Evolutionary conservation across 2,888 invertebrate species (phyloP).

Genomic region (Nomada fabriciana): DNA sequence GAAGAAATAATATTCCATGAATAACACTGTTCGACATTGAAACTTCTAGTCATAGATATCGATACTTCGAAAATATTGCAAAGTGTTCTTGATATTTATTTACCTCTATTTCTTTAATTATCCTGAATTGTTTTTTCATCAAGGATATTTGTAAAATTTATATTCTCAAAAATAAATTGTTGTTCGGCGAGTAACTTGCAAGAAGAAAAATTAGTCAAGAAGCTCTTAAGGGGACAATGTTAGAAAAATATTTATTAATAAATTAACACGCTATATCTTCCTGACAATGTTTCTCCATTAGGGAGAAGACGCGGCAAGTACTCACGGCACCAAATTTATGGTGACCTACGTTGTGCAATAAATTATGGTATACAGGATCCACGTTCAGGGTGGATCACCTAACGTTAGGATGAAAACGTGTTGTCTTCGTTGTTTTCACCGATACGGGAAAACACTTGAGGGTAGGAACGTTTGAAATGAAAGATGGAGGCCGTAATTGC

Average conservation of each 20-base stretch:
- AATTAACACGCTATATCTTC: neutral
- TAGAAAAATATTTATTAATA: neutral
- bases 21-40: no score
- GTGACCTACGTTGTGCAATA: neutral
- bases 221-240: neutral
- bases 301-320: neutral
- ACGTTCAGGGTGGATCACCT: neutral
- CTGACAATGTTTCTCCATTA: slow-evolving; percentile 3
- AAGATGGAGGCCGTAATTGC: slow-evolving; percentile 19
- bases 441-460: neutral
- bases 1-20: neutral
- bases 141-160: no score
- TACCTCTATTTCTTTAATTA: no score
- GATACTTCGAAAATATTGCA: no score
- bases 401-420: neutral
- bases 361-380: neutral
- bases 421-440: neutral
- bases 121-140: no score
- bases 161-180: no score
- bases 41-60: no score
- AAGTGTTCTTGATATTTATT: no score
- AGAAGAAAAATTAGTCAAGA: neutral
- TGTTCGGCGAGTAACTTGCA: neutral
- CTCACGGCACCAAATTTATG: neutral
- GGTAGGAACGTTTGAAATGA: slow-evolving; percentile 16